Evolutionary conservation across 2,113 vertebrate species (phyloP).

Genomic region (Sinocyclocheilus grahami): DNA sequence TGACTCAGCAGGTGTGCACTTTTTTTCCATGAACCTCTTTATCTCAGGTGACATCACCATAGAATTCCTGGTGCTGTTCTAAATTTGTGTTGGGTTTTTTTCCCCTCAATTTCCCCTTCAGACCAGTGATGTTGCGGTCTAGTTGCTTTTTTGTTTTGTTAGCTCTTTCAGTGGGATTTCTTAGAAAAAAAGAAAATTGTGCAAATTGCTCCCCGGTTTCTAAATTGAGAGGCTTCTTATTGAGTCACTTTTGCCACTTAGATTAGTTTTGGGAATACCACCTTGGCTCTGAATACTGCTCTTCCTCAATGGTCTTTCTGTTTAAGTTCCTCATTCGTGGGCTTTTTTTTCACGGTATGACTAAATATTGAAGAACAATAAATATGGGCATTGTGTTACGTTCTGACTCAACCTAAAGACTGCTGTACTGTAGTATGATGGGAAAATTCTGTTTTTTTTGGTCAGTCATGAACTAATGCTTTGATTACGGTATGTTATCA

Average conservation of each 20-base stretch:
- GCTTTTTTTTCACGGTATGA: conserved; percentile 21
- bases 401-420: conserved; percentile 2
- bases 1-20: conserved; percentile 81
- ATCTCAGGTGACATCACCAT: conserved; percentile 26
- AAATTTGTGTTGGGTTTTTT: not conserved
- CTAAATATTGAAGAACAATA: conserved; percentile 27
- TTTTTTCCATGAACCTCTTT: not conserved
- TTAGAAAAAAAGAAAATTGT: not conserved
- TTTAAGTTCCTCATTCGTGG: conserved; percentile 33
- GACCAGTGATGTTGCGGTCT: not conserved
- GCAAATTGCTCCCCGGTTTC: not conserved
- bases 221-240: conserved; percentile 8
- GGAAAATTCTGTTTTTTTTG: conserved; percentile 8
- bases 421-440: conserved; percentile 2
- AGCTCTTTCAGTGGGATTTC: not conserved
- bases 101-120: conserved; percentile 11
- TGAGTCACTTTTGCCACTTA: conserved; percentile 1
- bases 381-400: not conserved
- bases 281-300: not conserved
- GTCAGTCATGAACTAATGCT: not conserved
- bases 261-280: conserved; percentile 39
- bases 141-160: not conserved
- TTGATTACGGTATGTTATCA: not conserved
- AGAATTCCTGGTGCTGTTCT: conserved; percentile 19
- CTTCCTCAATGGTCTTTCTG: conserved; percentile 12